These are phyloP conservation scores for Brenthis daphne DNA, from an alignment of 2,888 invertebrate genomes.

Conservation along the genomic window DNA sequence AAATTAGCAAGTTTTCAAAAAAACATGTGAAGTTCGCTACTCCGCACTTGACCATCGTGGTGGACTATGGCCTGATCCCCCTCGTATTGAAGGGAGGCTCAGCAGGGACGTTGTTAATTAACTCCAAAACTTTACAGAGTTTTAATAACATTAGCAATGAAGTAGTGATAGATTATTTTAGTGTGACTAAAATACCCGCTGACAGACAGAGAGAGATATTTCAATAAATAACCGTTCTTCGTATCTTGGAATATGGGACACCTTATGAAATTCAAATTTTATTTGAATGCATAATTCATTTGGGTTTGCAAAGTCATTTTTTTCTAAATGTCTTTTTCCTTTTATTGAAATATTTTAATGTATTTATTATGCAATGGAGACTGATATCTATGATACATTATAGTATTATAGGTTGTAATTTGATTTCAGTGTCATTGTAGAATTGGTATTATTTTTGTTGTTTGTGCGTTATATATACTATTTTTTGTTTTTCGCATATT, in stretches of 20 bases:
- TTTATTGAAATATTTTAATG: slow-evolving; percentile 34
- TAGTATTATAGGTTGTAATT: too few species aligned
- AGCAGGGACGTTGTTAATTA: background rate
- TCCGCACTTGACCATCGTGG: too few species aligned
- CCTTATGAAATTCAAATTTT: slow-evolving; percentile 61
- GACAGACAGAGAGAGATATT: slow-evolving; percentile 26
- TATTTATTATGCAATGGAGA: slow-evolving; percentile 47
- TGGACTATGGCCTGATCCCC: too few species aligned
- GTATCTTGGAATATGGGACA: slow-evolving; percentile 50
- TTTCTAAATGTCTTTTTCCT: slow-evolving; percentile 49
- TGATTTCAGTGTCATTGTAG: too few species aligned
- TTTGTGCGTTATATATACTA: too few species aligned
- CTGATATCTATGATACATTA: too few species aligned
- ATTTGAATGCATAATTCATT: slow-evolving; percentile 62
- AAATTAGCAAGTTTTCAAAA: too few species aligned
- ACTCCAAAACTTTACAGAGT: background rate
- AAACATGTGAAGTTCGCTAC: too few species aligned
- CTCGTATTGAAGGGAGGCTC: too few species aligned
- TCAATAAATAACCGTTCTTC: slow-evolving; percentile 35
- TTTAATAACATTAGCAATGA: slow-evolving; percentile 3
- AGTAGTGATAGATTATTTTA: slow-evolving; percentile 13
- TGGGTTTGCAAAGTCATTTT: slow-evolving; percentile 57
- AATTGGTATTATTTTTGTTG: too few species aligned
- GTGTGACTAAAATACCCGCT: slow-evolving; percentile 3
- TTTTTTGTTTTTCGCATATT: too few species aligned